Evolutionary conservation across 1,140 invertebrate genomes (phyloP).

Genomic region (Coelopa frigida): DNA sequence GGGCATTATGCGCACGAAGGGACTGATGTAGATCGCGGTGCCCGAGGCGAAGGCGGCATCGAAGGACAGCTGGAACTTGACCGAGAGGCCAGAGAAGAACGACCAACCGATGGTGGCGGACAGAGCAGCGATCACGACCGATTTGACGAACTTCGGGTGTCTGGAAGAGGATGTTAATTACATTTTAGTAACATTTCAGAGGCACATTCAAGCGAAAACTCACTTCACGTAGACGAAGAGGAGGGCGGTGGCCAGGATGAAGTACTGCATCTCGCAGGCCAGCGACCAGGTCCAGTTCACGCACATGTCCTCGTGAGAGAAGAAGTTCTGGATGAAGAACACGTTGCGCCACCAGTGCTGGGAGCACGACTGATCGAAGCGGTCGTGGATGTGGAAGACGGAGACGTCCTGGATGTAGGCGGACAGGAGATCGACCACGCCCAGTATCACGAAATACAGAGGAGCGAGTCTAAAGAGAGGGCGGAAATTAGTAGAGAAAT

Average conservation of each 20-base stretch:
- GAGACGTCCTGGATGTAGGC: constrained; percentile 47
- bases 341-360: constrained; percentile 60
- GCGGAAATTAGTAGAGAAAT: neutral
- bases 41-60: constrained; percentile 31
- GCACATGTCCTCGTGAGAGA: constrained; percentile 52
- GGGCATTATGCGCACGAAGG: constrained; percentile 37
- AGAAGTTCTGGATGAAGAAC: constrained; percentile 58
- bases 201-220: constrained; percentile 12
- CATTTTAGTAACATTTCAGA: neutral
- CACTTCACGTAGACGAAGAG: constrained; percentile 51
- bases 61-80: constrained; percentile 35
- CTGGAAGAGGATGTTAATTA: constrained; percentile 14
- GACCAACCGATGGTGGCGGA: constrained; percentile 28
- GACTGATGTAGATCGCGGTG: constrained; percentile 37
- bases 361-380: constrained; percentile 46
- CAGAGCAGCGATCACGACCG: constrained; percentile 15
- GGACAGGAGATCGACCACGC: constrained; percentile 47
- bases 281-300: constrained; percentile 78
- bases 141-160: constrained; percentile 22
- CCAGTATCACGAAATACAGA: constrained; percentile 49
- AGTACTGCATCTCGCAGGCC: constrained; percentile 75
- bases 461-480: constrained; percentile 47
- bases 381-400: constrained; percentile 47
- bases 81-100: constrained; percentile 23
- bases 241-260: constrained; percentile 49